These are phyloP conservation scores for Eremobia ochroleuca DNA, from an alignment of 2,888 invertebrate species.

Conservation along the genomic window DNA sequence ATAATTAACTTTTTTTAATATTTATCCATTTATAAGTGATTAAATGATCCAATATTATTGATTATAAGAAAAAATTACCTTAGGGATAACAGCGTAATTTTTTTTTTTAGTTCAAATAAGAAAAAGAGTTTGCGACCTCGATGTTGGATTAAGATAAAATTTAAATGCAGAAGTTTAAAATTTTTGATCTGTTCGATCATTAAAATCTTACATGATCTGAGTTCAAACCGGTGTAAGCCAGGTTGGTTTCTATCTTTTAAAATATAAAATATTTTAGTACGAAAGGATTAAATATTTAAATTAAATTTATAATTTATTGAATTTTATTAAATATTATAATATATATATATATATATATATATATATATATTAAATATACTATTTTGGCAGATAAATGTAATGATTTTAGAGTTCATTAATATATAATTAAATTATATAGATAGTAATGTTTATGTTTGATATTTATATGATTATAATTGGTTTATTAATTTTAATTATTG, in stretches of 20 bases:
- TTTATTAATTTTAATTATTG: constrained; percentile 90
- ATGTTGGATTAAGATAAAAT: constrained; percentile 96
- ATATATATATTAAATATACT: constrained; percentile 51
- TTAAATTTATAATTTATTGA: constrained; percentile 83
- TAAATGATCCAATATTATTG: constrained; percentile 91
- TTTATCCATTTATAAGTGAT: constrained; percentile 82
- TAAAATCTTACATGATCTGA: constrained; percentile 97
- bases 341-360: constrained; percentile 14
- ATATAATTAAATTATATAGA: constrained; percentile 90
- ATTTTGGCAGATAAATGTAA: constrained; percentile 89
- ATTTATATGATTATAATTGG: constrained; percentile 83
- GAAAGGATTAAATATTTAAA: constrained; percentile 93
- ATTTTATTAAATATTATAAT: constrained; percentile 75
- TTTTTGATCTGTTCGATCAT: constrained; percentile 95
- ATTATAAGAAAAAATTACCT: constrained; percentile 94
- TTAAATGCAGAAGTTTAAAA: constrained; percentile 92
- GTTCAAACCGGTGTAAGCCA: constrained; percentile 96
- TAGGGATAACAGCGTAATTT: constrained; percentile 96
- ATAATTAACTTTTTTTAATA: constrained; percentile 89
- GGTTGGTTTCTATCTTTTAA: constrained; percentile 96
- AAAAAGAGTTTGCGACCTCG: constrained; percentile 96
- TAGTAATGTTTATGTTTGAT: constrained; percentile 90
- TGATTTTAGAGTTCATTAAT: constrained; percentile 93
- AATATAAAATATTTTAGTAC: constrained; percentile 93
- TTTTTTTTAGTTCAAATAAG: constrained; percentile 94